Base-by-base conservation (phyloP, 2,888 invertebrate genomes). In the Neoscelio sp. region DNA sequence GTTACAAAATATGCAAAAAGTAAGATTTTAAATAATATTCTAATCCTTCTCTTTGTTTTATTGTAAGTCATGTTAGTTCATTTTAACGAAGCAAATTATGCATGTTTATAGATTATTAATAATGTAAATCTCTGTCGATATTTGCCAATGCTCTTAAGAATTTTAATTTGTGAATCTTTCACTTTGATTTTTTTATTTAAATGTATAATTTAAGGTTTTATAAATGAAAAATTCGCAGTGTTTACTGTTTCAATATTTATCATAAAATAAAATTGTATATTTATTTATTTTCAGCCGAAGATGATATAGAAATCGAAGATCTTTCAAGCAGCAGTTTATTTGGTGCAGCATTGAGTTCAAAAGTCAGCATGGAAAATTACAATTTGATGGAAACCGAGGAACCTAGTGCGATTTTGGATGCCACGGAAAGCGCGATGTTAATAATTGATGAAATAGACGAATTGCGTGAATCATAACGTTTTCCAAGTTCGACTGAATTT, bases 301-400 rank as follows among this genome's bases (percentile, higher is more conserved):
- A 78, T 50, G 82, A 83, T 40, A 77, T 83, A 52, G 82, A 83
- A 64, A 71, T 78, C 5, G 83, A 85, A 42, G 85, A 85, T 62
- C 77, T 83, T 20, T 75, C 81, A 3, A 77, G 48, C 87, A 89
- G 87, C 88, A 91, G 74, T 82, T 90, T 93, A 23, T 93, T 92
- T 85, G 92, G 92, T 79, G 92, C 92, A 15, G 92, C 92, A 35
- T 91, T 93, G 70, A 91, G 91, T 42, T 90, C 92, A 35, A 92
- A 92, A 48, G 92, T 93, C 48, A 92, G 92, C 83, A 87, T 93
- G 80, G 92, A 92, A 80, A 91, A 92, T 85, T 92, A 92, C 85
- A 91, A 92, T 80, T 92, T 92, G 83, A 86, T 92, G 77, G 92
- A 92, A 78, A 92, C 92, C 82, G 90, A 91, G 65, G 83, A 85